A percentile compares a stretch with the other conserved stretches of the same genome.
Evolutionary conservation across 1,140 invertebrate genomes (phyloP).

Genomic region (Drosophila punjabiensis): DNA sequence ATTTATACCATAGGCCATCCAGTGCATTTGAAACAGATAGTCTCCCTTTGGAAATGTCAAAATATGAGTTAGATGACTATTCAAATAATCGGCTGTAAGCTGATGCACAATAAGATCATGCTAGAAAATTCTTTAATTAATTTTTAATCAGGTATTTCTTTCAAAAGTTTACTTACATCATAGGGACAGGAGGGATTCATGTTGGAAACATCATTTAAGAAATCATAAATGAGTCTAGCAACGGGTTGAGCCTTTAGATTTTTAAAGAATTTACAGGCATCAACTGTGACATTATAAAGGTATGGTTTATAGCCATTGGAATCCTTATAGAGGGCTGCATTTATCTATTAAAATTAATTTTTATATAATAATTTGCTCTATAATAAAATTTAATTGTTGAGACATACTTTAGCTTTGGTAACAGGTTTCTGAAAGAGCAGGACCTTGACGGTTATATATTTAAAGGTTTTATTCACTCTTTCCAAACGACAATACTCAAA

Average conservation of each 20-base stretch:
- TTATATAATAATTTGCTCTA: too few species aligned
- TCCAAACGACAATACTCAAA: conserved; percentile 21
- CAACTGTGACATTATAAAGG: conserved; percentile 24
- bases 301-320: conserved; percentile 21
- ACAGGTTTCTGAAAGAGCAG: conserved; percentile 5
- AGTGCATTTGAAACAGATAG: conserved; percentile 2
- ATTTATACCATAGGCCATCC: not conserved
- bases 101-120: conserved; percentile 7
- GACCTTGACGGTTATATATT: not conserved
- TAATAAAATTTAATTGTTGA: fast-evolving
- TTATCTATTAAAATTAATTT: not conserved
- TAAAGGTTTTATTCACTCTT: conserved; percentile 12
- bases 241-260: not conserved
- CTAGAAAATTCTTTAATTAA: not conserved
- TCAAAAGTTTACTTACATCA: conserved; percentile 4
- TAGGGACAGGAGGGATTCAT: conserved; percentile 17
- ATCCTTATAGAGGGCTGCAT: conserved; percentile 2
- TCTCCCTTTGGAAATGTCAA: conserved; percentile 18
- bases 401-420: not conserved
- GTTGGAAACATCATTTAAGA: not conserved
- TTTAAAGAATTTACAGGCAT: conserved; percentile 4
- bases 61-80: not conserved
- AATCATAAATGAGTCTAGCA: not conserved
- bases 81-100: not conserved
- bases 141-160: too few species aligned